Percentiles rank a stretch among this genome's conserved stretches.
phyloP scores from a whole-genome alignment of 1,140 invertebrate species.

The Lanistes nyassanus region DNA sequence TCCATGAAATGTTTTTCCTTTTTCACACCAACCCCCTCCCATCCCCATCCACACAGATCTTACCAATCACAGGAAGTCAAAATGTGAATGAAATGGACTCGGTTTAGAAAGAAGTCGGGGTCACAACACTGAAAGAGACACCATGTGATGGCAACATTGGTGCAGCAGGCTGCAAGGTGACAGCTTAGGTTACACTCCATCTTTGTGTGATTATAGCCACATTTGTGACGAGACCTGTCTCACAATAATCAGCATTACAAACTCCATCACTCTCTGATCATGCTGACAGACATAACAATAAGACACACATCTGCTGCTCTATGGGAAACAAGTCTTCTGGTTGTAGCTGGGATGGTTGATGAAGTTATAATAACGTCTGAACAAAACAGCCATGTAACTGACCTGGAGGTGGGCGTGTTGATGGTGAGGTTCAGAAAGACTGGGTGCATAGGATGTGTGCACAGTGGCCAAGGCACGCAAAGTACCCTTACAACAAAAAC shows the following conservation, averaged over 20 bases:
- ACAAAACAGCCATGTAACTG: background rate
- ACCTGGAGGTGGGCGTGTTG: too few species aligned
- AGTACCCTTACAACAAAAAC: background rate
- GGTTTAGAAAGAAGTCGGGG: too few species aligned
- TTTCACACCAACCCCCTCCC: too few species aligned
- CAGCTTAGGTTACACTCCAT: background rate
- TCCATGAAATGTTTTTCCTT: too few species aligned
- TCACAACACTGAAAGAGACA: background rate
- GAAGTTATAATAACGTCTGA: background rate
- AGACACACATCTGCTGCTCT: background rate
- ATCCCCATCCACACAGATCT: too few species aligned
- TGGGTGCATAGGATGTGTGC: slow-evolving; percentile 25
- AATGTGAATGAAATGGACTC: too few species aligned
- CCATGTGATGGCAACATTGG: background rate
- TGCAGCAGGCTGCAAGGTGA: background rate
- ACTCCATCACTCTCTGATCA: background rate
- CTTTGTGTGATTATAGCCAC: background rate
- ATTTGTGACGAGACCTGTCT: background rate
- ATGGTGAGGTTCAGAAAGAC: slow-evolving; percentile 1
- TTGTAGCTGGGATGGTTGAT: background rate
- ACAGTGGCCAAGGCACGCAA: slow-evolving; percentile 19
- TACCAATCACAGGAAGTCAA: too few species aligned
- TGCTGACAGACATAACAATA: too few species aligned
- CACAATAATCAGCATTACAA: background rate
- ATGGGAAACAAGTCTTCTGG: background rate